phyloP scores from a whole-genome alignment of 2,113 vertebrate genomes.

The Rhinichthys klamathensis region DNA sequence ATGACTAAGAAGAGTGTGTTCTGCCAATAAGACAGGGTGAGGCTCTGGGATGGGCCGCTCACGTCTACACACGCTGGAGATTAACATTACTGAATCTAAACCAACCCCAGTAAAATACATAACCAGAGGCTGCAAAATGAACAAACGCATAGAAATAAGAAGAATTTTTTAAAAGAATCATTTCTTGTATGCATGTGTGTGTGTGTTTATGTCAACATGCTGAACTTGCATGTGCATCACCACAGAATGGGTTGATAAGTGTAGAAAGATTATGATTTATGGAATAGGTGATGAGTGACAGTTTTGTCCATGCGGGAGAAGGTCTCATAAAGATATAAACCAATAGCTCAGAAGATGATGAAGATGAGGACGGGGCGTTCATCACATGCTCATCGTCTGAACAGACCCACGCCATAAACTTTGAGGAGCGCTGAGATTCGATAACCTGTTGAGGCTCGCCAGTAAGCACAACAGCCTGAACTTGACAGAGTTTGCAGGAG shows the following conservation, averaged over 20 bases:
- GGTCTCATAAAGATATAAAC: not conserved
- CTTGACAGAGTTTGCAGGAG: conserved; percentile 7
- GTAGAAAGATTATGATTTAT: not conserved
- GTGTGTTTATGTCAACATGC: not conserved
- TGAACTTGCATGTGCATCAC: not conserved
- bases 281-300: not conserved
- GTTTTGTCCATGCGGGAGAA: not conserved
- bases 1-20: conserved; percentile 44
- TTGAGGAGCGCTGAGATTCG: not conserved
- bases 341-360: not conserved
- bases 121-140: not conserved
- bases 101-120: conserved; percentile 14
- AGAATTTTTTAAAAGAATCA: not conserved
- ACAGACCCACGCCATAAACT: not conserved
- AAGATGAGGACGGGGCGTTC: not conserved
- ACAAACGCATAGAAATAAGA: not conserved
- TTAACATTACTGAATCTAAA: conserved; percentile 24
- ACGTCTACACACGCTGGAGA: conserved; percentile 55
- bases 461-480: conserved; percentile 41
- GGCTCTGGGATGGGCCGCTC: conserved; percentile 51
- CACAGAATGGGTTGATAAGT: not conserved
- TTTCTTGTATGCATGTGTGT: not conserved
- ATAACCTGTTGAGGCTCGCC: conserved; percentile 70
- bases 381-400: not conserved
- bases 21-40: conserved; percentile 42